Evolutionary conservation across 1,140 invertebrate species (phyloP).

Genomic region (Polyergus mexicanus): DNA sequence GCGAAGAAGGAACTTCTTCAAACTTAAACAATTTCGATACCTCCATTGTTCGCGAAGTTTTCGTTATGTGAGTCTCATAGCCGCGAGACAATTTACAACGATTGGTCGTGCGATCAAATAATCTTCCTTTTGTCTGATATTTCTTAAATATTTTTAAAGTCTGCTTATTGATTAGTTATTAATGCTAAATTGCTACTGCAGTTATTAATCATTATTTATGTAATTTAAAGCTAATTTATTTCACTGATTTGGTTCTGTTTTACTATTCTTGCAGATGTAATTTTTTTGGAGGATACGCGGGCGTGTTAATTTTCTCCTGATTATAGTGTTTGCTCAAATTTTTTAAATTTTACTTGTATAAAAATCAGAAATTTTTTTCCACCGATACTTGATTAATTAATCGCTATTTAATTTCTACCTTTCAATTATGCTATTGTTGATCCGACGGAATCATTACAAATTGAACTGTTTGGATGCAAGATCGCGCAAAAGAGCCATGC

Average conservation of each 20-base stretch:
- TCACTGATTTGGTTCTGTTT: too few relatives aligned
- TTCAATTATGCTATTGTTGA: slow-evolving; percentile 4
- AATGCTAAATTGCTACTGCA: too few relatives aligned
- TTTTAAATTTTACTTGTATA: too few relatives aligned
- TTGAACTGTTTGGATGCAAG: slow-evolving; percentile 20
- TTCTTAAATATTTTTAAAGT: too few relatives aligned
- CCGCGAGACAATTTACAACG: slow-evolving; percentile 28
- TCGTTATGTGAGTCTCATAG: slow-evolving; percentile 2
- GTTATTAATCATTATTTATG: too few relatives aligned
- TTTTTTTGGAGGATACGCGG: too few relatives aligned
- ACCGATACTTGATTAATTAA: neutral
- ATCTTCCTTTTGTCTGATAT: too few relatives aligned
- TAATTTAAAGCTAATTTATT: too few relatives aligned
- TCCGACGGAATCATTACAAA: neutral
- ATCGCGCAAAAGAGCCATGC: slow-evolving; percentile 1
- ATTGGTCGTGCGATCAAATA: neutral
- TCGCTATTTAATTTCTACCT: neutral
- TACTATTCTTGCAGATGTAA: too few relatives aligned
- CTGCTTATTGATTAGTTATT: too few relatives aligned
- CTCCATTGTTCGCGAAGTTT: slow-evolving; percentile 35
- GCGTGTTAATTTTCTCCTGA: too few relatives aligned
- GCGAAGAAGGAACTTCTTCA: slow-evolving; percentile 51
- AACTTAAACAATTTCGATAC: slow-evolving; percentile 56
- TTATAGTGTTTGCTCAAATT: too few relatives aligned
- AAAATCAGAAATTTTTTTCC: neutral